Percentiles rank a stretch among this genome's conserved stretches.
phyloP scores from a whole-genome alignment of 92 coral and sea anemone species.

The Muricea muricata region DNA sequence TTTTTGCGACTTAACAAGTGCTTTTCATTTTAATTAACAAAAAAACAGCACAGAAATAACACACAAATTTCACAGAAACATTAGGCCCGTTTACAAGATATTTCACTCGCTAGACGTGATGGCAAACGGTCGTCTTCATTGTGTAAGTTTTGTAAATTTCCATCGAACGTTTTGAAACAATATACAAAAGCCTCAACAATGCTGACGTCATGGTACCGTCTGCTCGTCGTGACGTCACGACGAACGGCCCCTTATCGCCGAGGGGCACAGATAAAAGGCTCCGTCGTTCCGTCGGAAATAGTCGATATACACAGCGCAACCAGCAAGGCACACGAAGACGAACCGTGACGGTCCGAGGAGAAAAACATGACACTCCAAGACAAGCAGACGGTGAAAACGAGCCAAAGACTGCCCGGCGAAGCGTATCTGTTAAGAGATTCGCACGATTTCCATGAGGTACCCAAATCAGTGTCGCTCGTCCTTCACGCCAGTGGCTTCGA shows the following conservation, averaged over 20 bases:
- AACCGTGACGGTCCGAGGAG: not conserved
- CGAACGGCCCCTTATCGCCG: not conserved
- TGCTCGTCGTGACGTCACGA: slow-evolving; percentile 9
- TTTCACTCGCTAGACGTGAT: no score
- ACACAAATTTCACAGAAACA: no score
- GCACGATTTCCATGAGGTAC: not conserved
- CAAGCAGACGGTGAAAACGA: not conserved
- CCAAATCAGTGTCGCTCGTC: slow-evolving; percentile 6
- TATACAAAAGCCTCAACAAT: not conserved
- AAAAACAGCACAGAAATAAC: no score
- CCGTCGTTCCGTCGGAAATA: not conserved
- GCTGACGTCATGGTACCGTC: not conserved
- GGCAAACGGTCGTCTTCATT: no score
- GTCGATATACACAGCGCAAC: not conserved
- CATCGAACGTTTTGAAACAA: no score
- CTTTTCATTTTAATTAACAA: no score
- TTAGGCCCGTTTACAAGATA: no score
- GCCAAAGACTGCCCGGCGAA: slow-evolving; percentile 21
- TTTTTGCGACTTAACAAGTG: no score
- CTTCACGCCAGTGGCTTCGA: slow-evolving; percentile 34
- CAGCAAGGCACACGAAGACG: not conserved
- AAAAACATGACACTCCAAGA: not conserved
- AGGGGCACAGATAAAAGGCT: not conserved
- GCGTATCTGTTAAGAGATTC: slow-evolving; percentile 26
- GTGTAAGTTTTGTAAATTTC: no score